Conservation (phyloP, 2,797 vertebrate genomes). For the Gouania willdenowi region DNA sequence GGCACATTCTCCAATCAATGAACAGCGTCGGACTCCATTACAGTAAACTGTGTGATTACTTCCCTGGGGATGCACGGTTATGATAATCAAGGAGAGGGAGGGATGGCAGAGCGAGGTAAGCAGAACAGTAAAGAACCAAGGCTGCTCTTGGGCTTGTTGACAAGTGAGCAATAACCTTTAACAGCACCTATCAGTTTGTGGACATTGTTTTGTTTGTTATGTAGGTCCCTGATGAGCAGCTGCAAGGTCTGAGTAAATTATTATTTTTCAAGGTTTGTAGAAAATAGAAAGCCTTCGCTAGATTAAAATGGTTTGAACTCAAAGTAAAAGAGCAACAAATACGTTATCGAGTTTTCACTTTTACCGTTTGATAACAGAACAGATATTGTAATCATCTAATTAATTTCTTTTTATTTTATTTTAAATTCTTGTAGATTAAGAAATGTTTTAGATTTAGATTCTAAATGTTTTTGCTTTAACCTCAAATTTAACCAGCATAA, state of each 20-base stretch:
- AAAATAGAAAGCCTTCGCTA: too few species aligned
- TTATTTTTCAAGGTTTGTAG: too few species aligned
- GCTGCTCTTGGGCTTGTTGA: slow-evolving; percentile 12
- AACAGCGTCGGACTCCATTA: slow-evolving; percentile 24
- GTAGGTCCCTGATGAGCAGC: slow-evolving; percentile 14
- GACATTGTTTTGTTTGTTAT: slow-evolving; percentile 31
- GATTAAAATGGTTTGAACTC: too few species aligned
- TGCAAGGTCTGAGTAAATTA: not conserved
- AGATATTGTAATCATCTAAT: too few species aligned
- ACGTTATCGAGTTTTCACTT: too few species aligned
- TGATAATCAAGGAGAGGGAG: slow-evolving; percentile 15
- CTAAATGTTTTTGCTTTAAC: too few species aligned
- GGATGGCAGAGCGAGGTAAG: not conserved
- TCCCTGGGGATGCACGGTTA: slow-evolving; percentile 20
- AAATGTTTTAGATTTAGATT: too few species aligned
- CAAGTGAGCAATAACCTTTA: slow-evolving; percentile 44
- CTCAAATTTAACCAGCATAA: too few species aligned
- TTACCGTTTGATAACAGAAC: too few species aligned
- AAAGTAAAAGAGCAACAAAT: too few species aligned
- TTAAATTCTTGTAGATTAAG: too few species aligned
- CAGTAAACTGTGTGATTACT: slow-evolving; percentile 17
- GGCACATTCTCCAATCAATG: slow-evolving; percentile 26
- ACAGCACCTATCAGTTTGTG: slow-evolving; percentile 10
- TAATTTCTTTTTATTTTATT: too few species aligned
- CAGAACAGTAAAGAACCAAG: not conserved